Evolutionary conservation across 2,113 vertebrate species (phyloP).

Genomic region (Thalassarche chlororhynchos): DNA sequence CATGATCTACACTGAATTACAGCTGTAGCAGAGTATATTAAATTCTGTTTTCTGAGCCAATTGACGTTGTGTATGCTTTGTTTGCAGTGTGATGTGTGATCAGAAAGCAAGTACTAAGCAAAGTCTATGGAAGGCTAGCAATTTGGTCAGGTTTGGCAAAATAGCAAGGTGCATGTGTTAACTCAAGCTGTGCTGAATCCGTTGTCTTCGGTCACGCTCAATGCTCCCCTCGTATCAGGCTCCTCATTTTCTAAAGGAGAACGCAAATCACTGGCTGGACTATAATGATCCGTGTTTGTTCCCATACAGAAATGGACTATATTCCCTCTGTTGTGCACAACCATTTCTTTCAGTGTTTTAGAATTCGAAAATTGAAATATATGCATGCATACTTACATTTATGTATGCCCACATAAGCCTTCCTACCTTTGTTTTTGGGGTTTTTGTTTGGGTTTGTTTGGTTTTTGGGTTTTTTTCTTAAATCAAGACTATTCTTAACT

Average conservation of each 20-base stretch:
- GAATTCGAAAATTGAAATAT: not conserved
- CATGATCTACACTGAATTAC: not conserved
- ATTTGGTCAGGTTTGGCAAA: not conserved
- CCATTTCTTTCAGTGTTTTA: not conserved
- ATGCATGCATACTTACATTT: not conserved
- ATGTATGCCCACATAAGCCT: not conserved
- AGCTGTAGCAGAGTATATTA: not conserved
- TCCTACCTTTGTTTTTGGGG: not conserved
- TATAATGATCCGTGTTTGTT: not conserved
- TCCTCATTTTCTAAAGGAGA: not conserved
- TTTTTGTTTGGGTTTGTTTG: not conserved
- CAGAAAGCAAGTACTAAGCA: not conserved
- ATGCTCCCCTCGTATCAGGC: not conserved
- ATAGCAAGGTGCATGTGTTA: not conserved
- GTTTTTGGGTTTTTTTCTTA: not conserved
- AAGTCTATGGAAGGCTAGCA: not conserved
- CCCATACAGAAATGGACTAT: not conserved
- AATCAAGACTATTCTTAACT: not conserved
- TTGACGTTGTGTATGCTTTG: not conserved
- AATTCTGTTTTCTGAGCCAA: not conserved
- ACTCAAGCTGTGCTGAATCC: not conserved
- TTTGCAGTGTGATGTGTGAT: not conserved
- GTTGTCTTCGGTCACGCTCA: not conserved
- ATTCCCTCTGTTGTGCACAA: not conserved
- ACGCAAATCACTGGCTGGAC: not conserved